Percentiles rank a stretch among this genome's conserved stretches.
These are phyloP conservation scores for Thysanoteuthis rhombus DNA, from an alignment of 2,888 invertebrate genomes.

Conservation along the genomic window DNA sequence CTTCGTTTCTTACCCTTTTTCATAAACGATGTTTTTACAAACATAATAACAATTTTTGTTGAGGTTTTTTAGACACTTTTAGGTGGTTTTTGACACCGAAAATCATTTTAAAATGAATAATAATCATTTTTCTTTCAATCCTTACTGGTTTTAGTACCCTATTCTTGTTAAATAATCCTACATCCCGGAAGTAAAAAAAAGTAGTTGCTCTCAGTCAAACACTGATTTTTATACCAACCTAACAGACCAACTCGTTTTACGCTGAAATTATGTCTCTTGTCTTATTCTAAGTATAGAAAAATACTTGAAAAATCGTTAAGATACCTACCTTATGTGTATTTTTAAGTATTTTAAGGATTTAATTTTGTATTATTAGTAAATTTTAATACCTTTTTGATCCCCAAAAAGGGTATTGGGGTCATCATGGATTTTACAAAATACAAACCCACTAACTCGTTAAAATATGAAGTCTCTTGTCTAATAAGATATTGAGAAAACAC, in stretches of 20 bases:
- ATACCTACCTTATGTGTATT: background rate
- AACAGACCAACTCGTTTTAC: background rate
- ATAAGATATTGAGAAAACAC: too few species aligned
- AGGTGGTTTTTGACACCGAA: background rate
- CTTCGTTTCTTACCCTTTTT: conserved; percentile 37
- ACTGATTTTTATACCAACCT: background rate
- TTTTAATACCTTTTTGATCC: background rate
- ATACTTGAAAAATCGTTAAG: background rate
- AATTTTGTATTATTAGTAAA: background rate
- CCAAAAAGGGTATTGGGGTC: too few species aligned
- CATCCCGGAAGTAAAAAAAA: conserved; percentile 27
- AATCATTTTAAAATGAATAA: background rate
- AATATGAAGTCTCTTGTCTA: too few species aligned
- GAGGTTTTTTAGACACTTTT: background rate
- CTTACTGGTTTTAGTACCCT: background rate
- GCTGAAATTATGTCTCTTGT: background rate
- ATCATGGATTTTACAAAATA: too few species aligned
- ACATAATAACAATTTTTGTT: conserved; percentile 29
- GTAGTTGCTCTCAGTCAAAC: too few species aligned
- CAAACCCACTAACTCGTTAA: too few species aligned
- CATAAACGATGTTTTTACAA: background rate
- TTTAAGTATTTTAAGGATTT: background rate
- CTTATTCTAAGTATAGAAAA: background rate
- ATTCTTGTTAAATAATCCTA: background rate
- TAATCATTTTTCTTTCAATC: background rate